Conservation (phyloP, 35 echinoderm and acorn worm genomes). For the Heliocidaris tuberculata region DNA sequence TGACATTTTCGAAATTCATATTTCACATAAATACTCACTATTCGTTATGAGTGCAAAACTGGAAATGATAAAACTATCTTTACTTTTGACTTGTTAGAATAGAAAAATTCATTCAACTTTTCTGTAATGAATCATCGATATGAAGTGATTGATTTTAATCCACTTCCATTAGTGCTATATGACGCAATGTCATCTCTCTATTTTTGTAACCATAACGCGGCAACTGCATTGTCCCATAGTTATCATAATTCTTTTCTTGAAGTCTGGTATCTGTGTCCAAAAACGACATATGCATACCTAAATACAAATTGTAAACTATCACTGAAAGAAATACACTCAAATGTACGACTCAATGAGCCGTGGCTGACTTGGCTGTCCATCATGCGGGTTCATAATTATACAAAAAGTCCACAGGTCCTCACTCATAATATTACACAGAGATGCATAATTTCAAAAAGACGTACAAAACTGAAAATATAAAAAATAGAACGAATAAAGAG, state of each 20-base stretch:
- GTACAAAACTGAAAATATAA: not conserved
- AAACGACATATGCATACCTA: not conserved
- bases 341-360: not conserved
- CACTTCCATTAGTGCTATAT: too few relatives aligned
- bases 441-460: not conserved
- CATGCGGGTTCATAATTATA: not conserved
- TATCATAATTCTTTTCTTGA: too few relatives aligned
- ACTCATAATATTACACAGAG: not conserved
- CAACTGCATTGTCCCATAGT: not conserved
- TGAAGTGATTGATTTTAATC: too few relatives aligned
- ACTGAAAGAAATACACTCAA: not conserved
- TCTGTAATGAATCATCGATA: too few relatives aligned
- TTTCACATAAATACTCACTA: too few relatives aligned
- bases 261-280: not conserved
- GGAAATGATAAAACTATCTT: too few relatives aligned
- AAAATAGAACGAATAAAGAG: not conserved
- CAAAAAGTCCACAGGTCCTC: not conserved
- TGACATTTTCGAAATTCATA: too few relatives aligned
- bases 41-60: too few relatives aligned
- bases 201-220: not conserved
- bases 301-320: not conserved
- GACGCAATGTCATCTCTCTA: too few relatives aligned
- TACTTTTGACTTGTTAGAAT: too few relatives aligned
- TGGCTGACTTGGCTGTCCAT: not conserved
- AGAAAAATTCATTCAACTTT: too few relatives aligned